A percentile compares a stretch with the other conserved stretches of the same genome.
phyloP scores from a whole-genome alignment of 1,140 invertebrate genomes.

The Drosophila athabasca region DNA sequence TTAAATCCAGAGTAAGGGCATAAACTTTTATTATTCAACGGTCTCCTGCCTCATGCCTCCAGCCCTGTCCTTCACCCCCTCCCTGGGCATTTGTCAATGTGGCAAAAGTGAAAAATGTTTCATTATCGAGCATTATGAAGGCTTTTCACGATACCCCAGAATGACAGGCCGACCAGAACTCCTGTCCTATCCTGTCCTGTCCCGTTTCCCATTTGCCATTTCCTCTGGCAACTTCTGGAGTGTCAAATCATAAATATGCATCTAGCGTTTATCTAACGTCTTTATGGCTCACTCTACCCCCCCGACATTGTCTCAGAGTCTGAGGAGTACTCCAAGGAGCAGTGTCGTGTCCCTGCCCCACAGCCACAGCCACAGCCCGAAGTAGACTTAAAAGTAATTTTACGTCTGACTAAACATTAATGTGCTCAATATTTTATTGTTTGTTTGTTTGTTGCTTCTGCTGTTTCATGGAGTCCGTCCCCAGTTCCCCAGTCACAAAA shows the following conservation, averaged over 20 bases:
- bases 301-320: conserved; percentile 41
- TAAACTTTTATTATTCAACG: conserved; percentile 74
- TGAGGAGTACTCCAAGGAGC: not conserved
- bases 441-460: conserved; percentile 74
- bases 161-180: conserved; percentile 49
- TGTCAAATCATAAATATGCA: conserved; percentile 81
- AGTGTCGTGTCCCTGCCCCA: conserved; percentile 3
- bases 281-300: conserved; percentile 53
- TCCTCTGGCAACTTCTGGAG: conserved; percentile 28
- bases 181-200: not conserved
- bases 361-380: conserved; percentile 40
- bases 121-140: conserved; percentile 75
- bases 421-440: conserved; percentile 84
- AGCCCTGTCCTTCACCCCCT: not conserved
- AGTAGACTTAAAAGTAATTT: conserved; percentile 84
- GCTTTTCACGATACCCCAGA: conserved; percentile 39
- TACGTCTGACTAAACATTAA: conserved; percentile 84
- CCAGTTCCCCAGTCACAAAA: conserved; percentile 22
- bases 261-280: conserved; percentile 79
- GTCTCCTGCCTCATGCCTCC: conserved; percentile 1
- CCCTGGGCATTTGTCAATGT: conserved; percentile 54
- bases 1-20: conserved; percentile 74
- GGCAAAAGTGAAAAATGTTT: conserved; percentile 69
- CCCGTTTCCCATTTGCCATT: conserved; percentile 21
- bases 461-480: conserved; percentile 48